Conservation (phyloP, 2,113 vertebrate genomes). For the Numida meleagris region DNA sequence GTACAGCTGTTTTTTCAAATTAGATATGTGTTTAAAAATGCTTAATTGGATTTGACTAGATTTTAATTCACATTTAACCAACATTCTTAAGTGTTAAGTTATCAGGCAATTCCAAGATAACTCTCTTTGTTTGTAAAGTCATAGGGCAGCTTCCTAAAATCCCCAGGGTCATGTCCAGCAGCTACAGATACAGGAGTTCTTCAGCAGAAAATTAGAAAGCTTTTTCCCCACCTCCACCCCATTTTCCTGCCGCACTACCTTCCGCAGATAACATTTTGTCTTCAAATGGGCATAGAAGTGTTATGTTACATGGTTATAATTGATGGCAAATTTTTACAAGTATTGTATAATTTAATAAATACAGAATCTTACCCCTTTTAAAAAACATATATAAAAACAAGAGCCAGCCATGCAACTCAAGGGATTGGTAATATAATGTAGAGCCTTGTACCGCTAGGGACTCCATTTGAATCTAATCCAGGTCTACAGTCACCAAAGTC, state of each 20-base stretch:
- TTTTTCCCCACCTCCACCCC: neutral
- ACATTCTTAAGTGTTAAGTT: neutral
- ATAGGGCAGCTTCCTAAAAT: constrained; percentile 46
- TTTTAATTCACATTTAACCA: constrained; percentile 45
- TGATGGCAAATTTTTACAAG: constrained; percentile 46
- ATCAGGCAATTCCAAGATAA: constrained; percentile 15
- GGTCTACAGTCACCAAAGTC: constrained; percentile 63
- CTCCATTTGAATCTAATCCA: constrained; percentile 64
- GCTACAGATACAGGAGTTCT: constrained; percentile 16
- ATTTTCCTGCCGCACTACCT: neutral
- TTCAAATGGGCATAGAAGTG: constrained; percentile 47
- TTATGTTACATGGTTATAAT: constrained; percentile 56
- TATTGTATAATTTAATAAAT: constrained; percentile 35
- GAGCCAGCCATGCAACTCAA: neutral
- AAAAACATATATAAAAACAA: neutral
- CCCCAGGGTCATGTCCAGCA: neutral
- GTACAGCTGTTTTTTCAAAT: constrained; percentile 53
- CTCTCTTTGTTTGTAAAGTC: neutral
- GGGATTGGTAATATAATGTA: neutral
- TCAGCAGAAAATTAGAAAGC: constrained; percentile 23
- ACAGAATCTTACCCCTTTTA: constrained; percentile 31
- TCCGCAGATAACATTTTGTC: constrained; percentile 26
- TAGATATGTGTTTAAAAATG: constrained; percentile 24
- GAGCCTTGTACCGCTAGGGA: neutral
- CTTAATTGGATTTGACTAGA: constrained; percentile 28